Evolutionary conservation across 2,797 vertebrate species (phyloP).

Genomic region (Spinibarbus caldwelli): DNA sequence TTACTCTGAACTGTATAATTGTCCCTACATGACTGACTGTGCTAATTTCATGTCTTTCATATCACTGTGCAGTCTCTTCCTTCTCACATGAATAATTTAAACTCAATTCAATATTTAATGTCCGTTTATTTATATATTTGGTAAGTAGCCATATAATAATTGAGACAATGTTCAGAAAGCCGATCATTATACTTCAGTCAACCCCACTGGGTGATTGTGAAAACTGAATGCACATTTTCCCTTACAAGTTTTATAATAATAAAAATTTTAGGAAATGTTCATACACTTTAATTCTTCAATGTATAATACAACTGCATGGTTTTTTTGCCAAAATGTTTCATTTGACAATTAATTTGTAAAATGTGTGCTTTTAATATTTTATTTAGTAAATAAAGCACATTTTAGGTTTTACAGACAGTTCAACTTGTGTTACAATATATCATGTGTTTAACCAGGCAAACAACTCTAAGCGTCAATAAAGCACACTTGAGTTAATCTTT

Average conservation of each 20-base stretch:
- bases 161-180: not conserved
- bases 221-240: not conserved
- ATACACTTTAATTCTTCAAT: not conserved
- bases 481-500: not conserved
- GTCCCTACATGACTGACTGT: not conserved
- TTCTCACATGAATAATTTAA: conserved; percentile 2
- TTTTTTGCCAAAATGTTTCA: not conserved
- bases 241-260: conserved; percentile 1
- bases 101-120: not conserved
- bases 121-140: conserved; percentile 1
- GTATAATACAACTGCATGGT: not conserved
- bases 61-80: not conserved
- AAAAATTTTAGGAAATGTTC: not conserved
- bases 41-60: not conserved
- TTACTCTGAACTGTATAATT: too few species aligned
- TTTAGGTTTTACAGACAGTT: not conserved
- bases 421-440: not conserved
- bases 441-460: not conserved
- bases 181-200: not conserved
- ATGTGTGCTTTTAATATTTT: not conserved
- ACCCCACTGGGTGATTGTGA: too few species aligned
- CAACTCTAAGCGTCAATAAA: not conserved
- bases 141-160: not conserved
- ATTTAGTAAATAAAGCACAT: not conserved
- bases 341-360: not conserved